Evolutionary conservation across 2,113 vertebrate genomes (phyloP).

Genomic region (Cheirogaleus medius): DNA sequence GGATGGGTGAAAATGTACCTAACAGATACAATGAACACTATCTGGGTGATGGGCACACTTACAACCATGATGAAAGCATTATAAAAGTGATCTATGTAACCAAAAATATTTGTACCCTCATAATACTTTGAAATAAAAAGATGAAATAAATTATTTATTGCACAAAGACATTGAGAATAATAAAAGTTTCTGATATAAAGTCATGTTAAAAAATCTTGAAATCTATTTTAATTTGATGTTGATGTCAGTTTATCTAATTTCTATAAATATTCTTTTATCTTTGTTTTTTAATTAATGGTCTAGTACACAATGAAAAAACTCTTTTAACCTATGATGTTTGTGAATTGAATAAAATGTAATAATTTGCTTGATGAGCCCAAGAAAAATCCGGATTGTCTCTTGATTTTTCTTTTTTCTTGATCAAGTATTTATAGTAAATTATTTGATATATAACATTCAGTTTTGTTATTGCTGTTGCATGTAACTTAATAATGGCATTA

Average conservation of each 20-base stretch:
- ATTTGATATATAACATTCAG: neutral
- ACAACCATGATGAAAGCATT: no score
- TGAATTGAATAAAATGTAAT: neutral
- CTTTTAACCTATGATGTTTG: neutral
- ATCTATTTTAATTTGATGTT: neutral
- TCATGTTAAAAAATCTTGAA: neutral
- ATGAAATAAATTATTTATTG: neutral
- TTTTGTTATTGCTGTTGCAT: neutral
- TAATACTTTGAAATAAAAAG: no score
- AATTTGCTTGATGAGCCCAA: neutral
- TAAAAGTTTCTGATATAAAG: neutral
- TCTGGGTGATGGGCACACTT: no score
- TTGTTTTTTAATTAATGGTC: neutral
- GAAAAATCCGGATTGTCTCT: neutral
- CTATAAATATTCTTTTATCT: neutral
- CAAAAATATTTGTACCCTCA: no score
- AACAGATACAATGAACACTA: no score
- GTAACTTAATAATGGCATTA: neutral
- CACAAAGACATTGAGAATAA: fast-evolving
- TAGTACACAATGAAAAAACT: neutral
- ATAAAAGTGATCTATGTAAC: no score
- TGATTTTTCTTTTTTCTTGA: neutral
- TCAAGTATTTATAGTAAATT: constrained; percentile 12
- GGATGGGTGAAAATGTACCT: no score
- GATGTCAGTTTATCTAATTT: neutral